A percentile compares a stretch with the other conserved stretches of the same genome.
These are phyloP conservation scores for Trichoplusia ni DNA, from an alignment of 1,140 invertebrate species.

Conservation along the genomic window DNA sequence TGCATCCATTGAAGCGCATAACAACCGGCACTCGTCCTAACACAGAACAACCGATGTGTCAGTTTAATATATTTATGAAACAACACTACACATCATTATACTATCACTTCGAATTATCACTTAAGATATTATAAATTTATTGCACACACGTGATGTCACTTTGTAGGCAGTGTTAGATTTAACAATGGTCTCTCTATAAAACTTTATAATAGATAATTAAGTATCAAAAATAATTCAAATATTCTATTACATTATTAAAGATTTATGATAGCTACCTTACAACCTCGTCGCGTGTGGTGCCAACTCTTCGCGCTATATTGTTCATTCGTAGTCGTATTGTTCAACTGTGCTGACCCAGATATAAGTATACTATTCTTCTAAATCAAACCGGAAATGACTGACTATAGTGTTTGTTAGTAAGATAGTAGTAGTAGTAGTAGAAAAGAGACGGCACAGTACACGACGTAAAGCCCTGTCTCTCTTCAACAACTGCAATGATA, in stretches of 20 bases:
- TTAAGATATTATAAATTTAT: slow-evolving; percentile 39
- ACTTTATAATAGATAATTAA: slow-evolving; percentile 51
- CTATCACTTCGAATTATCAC: slow-evolving; percentile 21
- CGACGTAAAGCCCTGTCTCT: too few relatives aligned
- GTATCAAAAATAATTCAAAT: slow-evolving; percentile 59
- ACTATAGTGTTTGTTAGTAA: too few relatives aligned
- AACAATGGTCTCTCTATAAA: slow-evolving; percentile 43
- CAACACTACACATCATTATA: too few relatives aligned
- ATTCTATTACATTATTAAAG: slow-evolving; percentile 40
- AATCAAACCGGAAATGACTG: too few relatives aligned
- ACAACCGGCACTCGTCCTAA: neutral
- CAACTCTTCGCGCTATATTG: slow-evolving; percentile 28
- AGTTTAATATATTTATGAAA: slow-evolving; percentile 16
- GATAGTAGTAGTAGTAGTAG: too few relatives aligned
- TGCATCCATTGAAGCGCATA: neutral
- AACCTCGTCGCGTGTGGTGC: slow-evolving; percentile 36
- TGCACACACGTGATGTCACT: slow-evolving; percentile 46
- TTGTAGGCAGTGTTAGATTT: slow-evolving; percentile 47
- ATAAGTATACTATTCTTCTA: too few relatives aligned
- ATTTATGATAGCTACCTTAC: slow-evolving; percentile 40
- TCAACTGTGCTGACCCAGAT: too few relatives aligned
- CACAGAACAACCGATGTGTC: neutral
- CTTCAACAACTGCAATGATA: too few relatives aligned
- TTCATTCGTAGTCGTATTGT: too few relatives aligned
- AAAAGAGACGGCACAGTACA: too few relatives aligned